Base-by-base conservation (phyloP, 2,797 vertebrate species). In the Gila robusta region DNA sequence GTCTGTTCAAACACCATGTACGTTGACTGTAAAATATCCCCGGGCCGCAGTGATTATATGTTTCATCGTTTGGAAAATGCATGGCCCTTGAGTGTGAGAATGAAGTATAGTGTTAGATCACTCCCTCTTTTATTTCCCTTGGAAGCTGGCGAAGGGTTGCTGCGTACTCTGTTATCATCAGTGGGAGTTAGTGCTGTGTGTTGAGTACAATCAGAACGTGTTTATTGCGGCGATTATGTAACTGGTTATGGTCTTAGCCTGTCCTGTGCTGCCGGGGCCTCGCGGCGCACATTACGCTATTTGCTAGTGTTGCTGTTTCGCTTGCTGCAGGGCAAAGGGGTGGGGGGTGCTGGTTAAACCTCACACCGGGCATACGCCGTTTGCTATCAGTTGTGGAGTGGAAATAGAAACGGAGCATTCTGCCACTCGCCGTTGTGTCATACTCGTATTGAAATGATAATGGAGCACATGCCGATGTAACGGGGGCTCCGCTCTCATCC, bases 171-270 rank as follows among this genome's bases (percentile, higher is more conserved):
- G 90, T 90, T 93, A 89, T 92, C 91, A 92, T 92, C 86, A 32
- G 90, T 91, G 89, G 89, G 89, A 90, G 92, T 94, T 87, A 90
- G 91, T 90, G 86, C 87, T 89, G 89, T 89, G 85, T 74, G 17
- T 71, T 79, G 87, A 87, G 88, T 28, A 78, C 69, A 67, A 87
- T 89, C 88, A 62, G 2, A 84, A 82, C 87, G 71, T 89, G 88
- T 90, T 91, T 88, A 91, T 92, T 89, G 82, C 66, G 89, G 87
- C 47, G 84, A 86, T 92, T 94, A 91, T 87, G 80, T 92, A 94
- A 93, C 86, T 59, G 81, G 88, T 82, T 87, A 78, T 84, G 70
- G 83, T 91, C 86, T 88, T 74, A 84, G 69, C 23, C 37, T 79
- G 71, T 64, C 37, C 35, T 90, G 86, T 89, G 89, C 87, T 79